Evolutionary conservation across 2,113 vertebrate genomes (phyloP), one percentile per base, ranked within the genome.

Genomic region (Balaeniceps rex): DNA sequence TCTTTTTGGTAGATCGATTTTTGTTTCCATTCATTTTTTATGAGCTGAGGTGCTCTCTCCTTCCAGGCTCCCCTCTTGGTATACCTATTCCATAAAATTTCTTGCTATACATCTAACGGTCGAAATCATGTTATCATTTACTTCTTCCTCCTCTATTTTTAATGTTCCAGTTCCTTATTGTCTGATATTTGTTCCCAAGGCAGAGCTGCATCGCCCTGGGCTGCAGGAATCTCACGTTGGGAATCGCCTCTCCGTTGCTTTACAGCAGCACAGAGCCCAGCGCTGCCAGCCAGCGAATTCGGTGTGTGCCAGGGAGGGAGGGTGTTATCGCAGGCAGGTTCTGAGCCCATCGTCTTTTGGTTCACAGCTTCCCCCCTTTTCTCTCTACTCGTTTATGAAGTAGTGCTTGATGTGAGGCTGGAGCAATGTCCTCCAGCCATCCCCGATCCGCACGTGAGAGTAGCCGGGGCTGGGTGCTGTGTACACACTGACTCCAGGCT

Each of bases 11-110:
- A n/a, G 93, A 97, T 89, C 4, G 76, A 89, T 97, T 92, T 96
- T 92, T 90, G 38, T 79, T 93, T 54, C 54, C 72, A 92, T 94
- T 65, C 65, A 92, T 97, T 95, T 96, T 97, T 97, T 42, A 95
- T 89, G 86, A 93, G 70, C 44, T 52, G 87, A 89, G 84, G 78
- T 77, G 91, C 63, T 15, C 28, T 77, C 58, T 90, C 75, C 36
- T 90, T 79, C 49, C 70, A 96, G 57, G n/a, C 69, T 79, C 34
- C 31, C 21, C n/a, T 91, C 74, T 87, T 19, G 7, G 33, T 24
- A 14, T n/a, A 33, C 49, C 19, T 31, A 12, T 40, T 16, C 66
- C 28, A 15, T 64, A 40, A 51, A 21, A 72, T 57, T 7, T 68
- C 82, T 83, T 83, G 49, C 49, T 76, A 0, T 42, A 6, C 19